Base-by-base conservation (phyloP, 1,140 invertebrate species). In the Formica exsecta region DNA sequence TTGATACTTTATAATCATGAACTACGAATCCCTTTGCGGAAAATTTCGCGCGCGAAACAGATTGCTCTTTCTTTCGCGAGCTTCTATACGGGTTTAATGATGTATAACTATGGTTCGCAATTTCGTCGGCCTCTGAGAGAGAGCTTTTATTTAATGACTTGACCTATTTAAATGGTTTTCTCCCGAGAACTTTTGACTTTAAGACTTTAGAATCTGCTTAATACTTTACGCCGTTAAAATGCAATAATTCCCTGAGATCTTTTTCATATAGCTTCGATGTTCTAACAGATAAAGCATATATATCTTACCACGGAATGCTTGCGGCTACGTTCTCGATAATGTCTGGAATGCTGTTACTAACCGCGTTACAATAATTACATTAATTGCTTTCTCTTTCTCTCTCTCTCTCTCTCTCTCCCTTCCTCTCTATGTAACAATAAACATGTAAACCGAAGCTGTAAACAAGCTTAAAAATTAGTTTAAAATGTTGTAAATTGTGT, bases 121-220 rank as follows among this genome's bases (percentile, higher is more conserved):
- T 83, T 83, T 83, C 38, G 68, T 83, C 66, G 66, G 54, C 25
- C 38, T 32, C 32, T 32, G 32, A 38, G 16, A 44, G 68, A n/a
- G 54, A 73, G 54, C 79, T 83, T 83, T 83, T 74, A 73, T 83
- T 74, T 74, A 74, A 83, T 61, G 68, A 83, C 79, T 19, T 83
- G 79, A 74, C 79, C 66, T 73, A 59, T 73, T 81, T 81, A 81
- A 81, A 73, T 81, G 70, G 66, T 68, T 44, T 83, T 61, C 57
- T 83, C 66, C 13, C 41, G 68, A 62, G 59, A 74, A 74, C 38
- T 83, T 83, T 74, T 73, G 54, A 73, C 57, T 57, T 61, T 59
- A 59, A 81, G 36, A 59, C 51, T 16, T 44, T 48, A 38, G 25
- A 62, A 74, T n/a, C 54, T 48, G 4, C 41, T 22, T 61, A 74